Evolutionary conservation across 2,888 invertebrate species (phyloP), one percentile per base, ranked within the genome.

Genomic region (Agonopterix subpropinquella): DNA sequence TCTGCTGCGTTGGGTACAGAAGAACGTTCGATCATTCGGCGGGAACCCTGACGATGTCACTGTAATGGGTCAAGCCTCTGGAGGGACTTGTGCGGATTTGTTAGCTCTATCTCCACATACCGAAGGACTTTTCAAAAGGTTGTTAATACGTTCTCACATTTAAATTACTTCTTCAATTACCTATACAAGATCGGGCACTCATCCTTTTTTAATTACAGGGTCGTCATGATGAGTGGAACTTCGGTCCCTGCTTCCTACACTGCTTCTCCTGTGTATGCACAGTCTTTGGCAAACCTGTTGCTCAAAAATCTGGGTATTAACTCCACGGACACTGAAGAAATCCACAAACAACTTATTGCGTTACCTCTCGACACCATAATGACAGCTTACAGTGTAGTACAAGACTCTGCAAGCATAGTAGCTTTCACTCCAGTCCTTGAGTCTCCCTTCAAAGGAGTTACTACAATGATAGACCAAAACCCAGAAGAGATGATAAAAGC

Each of bases 271-370:
- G 39, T 47, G 1, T 78, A 62, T 51, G 75, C 80, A 1, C 61
- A 78, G 50, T 54, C 56, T 2, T 53, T 72, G 2, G 65, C 70
- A 8, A 62, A 62, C 9, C 41, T 65, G 28, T 67, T 84, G 48
- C 55, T 89, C 64, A 55, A 65, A 50, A 49, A 83, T 67, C 63
- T 93, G 79, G 91, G 70, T 46, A 73, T 85, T 47, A 77, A 72
- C 48, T 55, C 72, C 4, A 70, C 73, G 0, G 71, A 78, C 43
- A 58, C 77, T 1, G 72, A 75, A 1, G 67, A 68, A 7, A 62
- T 79, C 4, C 74, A 83, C 47, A 59, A 62, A 11, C 64, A 66
- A 47, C 72, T 88, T 1, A 57, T 71, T n/a, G 49, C 64, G 2
- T 48, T 72, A 47, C 79, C 83, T 0, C 59, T 77, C 5, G 70